Evolutionary conservation across 30 jellyfish, hydroid and myxozoan species (phyloP).

Genomic region (Catostylus mosaicus): DNA sequence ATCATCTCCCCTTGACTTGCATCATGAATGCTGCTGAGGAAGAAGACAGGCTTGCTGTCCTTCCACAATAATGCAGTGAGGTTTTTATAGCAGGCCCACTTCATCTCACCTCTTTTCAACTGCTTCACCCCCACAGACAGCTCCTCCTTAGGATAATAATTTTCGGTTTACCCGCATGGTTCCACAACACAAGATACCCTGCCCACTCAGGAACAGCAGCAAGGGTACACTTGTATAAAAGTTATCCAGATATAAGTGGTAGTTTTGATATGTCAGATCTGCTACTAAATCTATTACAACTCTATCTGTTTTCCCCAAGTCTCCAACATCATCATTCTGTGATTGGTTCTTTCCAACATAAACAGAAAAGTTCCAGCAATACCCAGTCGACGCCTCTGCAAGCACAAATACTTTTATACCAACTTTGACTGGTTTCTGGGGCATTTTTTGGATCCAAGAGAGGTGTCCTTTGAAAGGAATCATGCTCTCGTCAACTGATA

Average conservation of each 20-base stretch:
- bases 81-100: neutral
- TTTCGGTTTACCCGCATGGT: neutral
- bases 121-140: neutral
- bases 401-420: conserved; percentile 31
- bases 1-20: neutral
- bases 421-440: conserved; percentile 72
- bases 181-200: neutral
- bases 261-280: no score
- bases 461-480: conserved; percentile 80
- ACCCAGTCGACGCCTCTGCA: conserved; percentile 27
- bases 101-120: conserved; percentile 14
- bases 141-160: neutral
- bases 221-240: neutral
- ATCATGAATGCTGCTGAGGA: neutral
- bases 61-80: conserved; percentile 8
- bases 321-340: no score
- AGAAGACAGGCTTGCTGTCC: conserved; percentile 19
- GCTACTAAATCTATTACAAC: no score
- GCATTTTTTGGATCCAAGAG: conserved; percentile 57
- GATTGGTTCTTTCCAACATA: conserved; percentile 5
- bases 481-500: conserved; percentile 72
- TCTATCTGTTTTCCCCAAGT: no score
- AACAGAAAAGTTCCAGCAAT: conserved; percentile 22
- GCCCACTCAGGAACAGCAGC: neutral
- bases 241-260: neutral